Percentiles rank a stretch among this genome's conserved stretches.
Evolutionary conservation across 2,797 vertebrate genomes (phyloP).

Genomic region (Leucoraja ocellata): DNA sequence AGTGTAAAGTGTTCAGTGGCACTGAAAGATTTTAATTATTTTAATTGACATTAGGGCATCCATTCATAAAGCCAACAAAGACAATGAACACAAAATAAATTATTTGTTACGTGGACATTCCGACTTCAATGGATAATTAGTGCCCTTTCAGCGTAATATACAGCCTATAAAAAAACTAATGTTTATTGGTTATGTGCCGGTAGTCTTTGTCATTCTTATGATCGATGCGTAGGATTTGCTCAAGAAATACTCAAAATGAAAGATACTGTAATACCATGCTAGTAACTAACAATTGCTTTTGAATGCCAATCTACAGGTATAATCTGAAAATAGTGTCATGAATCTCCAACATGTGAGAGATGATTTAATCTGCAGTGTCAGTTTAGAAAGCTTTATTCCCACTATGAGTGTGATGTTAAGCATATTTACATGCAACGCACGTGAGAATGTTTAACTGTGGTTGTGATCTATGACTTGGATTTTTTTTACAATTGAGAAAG

Average conservation of each 20-base stretch:
- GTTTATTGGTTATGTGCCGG: not conserved
- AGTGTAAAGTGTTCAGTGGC: not conserved
- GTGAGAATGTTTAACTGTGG: not conserved
- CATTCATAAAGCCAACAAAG: not conserved
- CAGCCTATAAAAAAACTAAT: not conserved
- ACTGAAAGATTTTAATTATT: not conserved
- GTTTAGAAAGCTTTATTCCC: not conserved
- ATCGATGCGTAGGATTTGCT: not conserved
- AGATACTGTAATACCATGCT: not conserved
- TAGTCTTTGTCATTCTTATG: not conserved
- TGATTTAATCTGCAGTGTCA: not conserved
- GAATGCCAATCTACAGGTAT: not conserved
- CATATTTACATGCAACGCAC: constrained; percentile 15
- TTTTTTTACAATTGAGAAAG: not conserved
- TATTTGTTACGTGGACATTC: not conserved
- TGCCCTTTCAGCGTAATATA: not conserved
- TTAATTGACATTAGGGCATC: not conserved
- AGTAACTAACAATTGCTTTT: not conserved
- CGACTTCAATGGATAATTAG: too few relatives aligned
- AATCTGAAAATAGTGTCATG: not conserved
- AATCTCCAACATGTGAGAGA: not conserved
- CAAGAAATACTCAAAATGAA: not conserved
- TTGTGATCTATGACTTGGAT: not conserved
- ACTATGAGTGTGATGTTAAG: not conserved
- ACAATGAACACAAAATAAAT: not conserved